Evolutionary conservation across 2,797 vertebrate genomes (phyloP), one percentile per base, ranked within the genome.

Genomic region (Gobio occitaniae): DNA sequence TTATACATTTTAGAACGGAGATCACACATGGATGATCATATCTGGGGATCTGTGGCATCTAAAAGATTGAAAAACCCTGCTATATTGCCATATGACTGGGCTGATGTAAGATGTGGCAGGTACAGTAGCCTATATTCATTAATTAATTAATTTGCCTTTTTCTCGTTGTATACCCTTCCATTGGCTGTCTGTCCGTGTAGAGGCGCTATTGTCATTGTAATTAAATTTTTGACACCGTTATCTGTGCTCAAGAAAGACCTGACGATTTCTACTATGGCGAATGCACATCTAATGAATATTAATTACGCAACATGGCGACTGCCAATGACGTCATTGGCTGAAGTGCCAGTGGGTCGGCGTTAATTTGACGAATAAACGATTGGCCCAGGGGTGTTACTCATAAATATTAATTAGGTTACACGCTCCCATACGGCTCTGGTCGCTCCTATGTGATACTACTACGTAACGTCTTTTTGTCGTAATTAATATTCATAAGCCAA

Each of bases 131-230:
- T 11, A 13, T 11, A 47, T 47, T 47, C 44, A 47, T 47, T 47
- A 1, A 17, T 65, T 15, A 0, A 65, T 29, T 32, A 1, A 29
- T 32, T 65, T 16, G 6, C 61, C 7, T 16, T 32, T 32, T 65
- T 65, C 13, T 16, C 0, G 2, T 65, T 65, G 15, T 32, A 32
- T 66, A 16, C 25, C 29, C 16, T 29, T 76, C 47, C 21, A 3
- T 17, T 41, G 29, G 41, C n/a, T 50, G 9, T 36, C 36, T 85
- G 65, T 36, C 87, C 86, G 63, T 72, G 29, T 36, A 54, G 88
- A 44, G 90, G 87, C 82, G 90, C 90, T 89, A 54, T 87, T 84
- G 84, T 83, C 70, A 29, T 74, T 76, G 59, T 52, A 59, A 41
- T 41, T 54, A 66, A 25, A 72, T 5, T 17, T 32, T 21, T 54